Evolutionary conservation across 2,888 invertebrate species (phyloP), one percentile per base, ranked within the genome.

Genomic region (Lasioglossum oenotherae): DNA sequence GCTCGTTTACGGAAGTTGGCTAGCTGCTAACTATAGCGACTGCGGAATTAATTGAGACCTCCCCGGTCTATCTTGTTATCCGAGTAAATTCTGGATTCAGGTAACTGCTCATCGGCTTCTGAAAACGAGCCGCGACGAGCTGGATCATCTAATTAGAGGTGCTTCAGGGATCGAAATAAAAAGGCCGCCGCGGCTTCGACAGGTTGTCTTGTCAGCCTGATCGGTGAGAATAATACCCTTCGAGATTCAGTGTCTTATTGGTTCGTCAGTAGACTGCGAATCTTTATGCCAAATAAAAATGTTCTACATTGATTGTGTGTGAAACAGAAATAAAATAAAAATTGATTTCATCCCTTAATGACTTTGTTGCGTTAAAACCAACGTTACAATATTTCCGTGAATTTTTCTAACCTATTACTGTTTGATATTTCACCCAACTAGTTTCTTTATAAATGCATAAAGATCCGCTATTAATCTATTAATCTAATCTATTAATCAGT

Each of bases 1-100:
- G 86, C 90, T 88, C 85, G 90, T 90, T 90, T 90, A 88, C 82
- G 86, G 85, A 88, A 90, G 90, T 90, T 87, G 88, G 81, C 90
- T 87, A 82, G 78, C 84, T 57, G 75, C 85, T 87, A 83, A 86
- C 87, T 89, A 83, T 89, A 89, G 83, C 82, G 78, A 78, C 82
- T 82, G 74, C 84, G 81, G 88, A 86, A 89, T 90, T 90, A 90
- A 90, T 90, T 86, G 90, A 89, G 89, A 88, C 86, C 89, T 81
- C 81, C 78, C 57, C 79, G 75, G 74, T 86, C 87, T 82, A 87
- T 90, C 90, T 88, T 87, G 89, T 90, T 88, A 88, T 84, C 82
- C 84, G 81, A 76, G 89, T 86, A 90, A 88, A 90, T 90, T 90
- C 86, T 67, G 85, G 79, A 82, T 86, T 80, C 81, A 80, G 78